Conservation (phyloP, 2,113 vertebrate genomes). For the Cardinalis cardinalis region DNA sequence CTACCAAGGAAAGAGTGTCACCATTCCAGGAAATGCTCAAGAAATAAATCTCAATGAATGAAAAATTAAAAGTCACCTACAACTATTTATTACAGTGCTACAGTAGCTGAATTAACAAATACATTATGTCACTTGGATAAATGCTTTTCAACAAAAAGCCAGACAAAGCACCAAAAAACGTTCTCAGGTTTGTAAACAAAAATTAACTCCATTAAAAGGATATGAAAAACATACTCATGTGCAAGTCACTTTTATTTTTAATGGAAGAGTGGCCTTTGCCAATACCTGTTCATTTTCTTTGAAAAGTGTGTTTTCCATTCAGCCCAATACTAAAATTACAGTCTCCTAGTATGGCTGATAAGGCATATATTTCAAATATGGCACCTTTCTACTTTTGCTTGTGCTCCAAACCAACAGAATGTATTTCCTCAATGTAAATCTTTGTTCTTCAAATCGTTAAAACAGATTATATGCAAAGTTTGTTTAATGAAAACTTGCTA, state of each 20-base stretch:
- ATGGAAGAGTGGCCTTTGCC: neutral
- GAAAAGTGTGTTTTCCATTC: neutral
- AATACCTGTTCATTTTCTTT: neutral
- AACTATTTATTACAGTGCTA: neutral
- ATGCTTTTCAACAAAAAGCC: neutral
- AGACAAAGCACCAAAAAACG: neutral
- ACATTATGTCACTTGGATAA: neutral
- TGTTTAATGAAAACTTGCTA: neutral
- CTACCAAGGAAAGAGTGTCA: neutral
- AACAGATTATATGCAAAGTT: neutral
- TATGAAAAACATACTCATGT: neutral
- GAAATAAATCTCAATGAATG: neutral
- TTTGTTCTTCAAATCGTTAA: neutral
- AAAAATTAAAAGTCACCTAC: neutral
- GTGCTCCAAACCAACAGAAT: neutral
- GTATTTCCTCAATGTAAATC: neutral
- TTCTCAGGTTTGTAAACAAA: neutral
- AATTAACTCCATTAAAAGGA: neutral
- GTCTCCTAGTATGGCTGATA: neutral
- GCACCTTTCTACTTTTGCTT: neutral
- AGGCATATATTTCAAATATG: neutral
- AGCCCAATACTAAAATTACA: neutral
- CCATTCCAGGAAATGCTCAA: neutral
- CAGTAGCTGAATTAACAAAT: neutral
- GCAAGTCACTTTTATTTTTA: neutral